Evolutionary conservation across 30 jellyfish, hydroid and myxozoan genomes (phyloP).

Genomic region (Nemopilema nomurai): DNA sequence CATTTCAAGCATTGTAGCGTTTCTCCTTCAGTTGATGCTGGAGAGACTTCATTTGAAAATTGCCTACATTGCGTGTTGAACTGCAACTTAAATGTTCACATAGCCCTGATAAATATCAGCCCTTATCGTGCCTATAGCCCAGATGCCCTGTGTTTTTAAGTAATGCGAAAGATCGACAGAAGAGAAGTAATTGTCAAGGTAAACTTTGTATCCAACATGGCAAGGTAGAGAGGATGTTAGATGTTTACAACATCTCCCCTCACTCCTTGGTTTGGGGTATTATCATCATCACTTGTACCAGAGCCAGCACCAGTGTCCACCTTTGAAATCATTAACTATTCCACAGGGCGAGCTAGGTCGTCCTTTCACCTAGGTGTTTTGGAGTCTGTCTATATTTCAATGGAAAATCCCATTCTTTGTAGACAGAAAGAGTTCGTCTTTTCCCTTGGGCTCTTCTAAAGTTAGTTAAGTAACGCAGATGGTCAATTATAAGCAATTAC

Average conservation of each 20-base stretch:
- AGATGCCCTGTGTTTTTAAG: conserved; percentile 29
- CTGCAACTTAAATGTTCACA: conserved; percentile 35
- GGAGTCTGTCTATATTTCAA: too few relatives aligned
- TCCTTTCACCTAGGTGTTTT: too few relatives aligned
- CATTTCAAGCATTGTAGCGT: conserved; percentile 9
- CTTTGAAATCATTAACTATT: conserved; percentile 24
- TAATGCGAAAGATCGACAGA: conserved; percentile 25
- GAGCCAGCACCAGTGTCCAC: not conserved
- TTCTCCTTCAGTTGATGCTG: conserved; percentile 35
- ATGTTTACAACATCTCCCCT: conserved; percentile 26
- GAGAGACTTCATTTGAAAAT: conserved; percentile 35
- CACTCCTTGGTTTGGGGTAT: not conserved
- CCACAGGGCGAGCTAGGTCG: too few relatives aligned
- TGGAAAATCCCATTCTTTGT: too few relatives aligned
- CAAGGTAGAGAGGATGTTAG: conserved; percentile 15
- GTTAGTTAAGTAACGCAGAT: too few relatives aligned
- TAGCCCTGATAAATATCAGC: conserved; percentile 23
- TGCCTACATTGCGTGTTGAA: conserved; percentile 35
- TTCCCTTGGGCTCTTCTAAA: too few relatives aligned
- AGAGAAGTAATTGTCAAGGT: conserved; percentile 31
- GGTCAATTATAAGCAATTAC: too few relatives aligned
- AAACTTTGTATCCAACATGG: conserved; percentile 10
- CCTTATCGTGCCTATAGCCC: conserved; percentile 26
- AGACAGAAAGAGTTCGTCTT: too few relatives aligned
- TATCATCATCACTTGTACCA: not conserved